phyloP scores from a whole-genome alignment of 2,797 vertebrate species.

The Alouatta caraya region DNA sequence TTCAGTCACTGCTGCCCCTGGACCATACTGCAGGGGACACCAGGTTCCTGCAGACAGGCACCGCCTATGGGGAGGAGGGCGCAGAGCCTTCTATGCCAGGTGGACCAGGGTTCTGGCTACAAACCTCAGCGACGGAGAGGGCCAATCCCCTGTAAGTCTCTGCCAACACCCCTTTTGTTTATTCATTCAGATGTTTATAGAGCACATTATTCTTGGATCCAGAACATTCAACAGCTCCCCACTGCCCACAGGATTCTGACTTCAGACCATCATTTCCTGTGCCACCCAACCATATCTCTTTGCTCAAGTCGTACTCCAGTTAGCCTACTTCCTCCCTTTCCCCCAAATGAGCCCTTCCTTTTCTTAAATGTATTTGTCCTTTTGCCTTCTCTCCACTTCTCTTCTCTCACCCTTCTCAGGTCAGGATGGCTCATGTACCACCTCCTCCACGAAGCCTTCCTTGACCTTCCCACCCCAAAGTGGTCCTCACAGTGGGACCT shows the following conservation, averaged over 20 bases:
- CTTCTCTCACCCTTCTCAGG: background rate
- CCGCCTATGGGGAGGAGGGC: rapidly evolving
- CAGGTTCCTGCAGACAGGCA: background rate
- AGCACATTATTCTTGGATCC: background rate
- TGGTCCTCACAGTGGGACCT: too few relatives aligned
- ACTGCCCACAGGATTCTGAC: background rate
- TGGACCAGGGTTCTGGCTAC: background rate
- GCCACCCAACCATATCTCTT: background rate
- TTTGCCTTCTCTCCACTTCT: background rate
- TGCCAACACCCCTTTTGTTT: background rate
- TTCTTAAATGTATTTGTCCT: background rate
- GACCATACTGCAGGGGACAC: background rate
- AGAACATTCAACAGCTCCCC: background rate
- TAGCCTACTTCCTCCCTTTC: background rate
- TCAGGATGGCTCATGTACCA: background rate
- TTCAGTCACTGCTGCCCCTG: background rate
- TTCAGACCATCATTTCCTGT: conserved; percentile 27
- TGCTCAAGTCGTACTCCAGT: background rate
- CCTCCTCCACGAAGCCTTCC: conserved; percentile 23
- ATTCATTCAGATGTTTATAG: background rate
- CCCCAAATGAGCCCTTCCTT: background rate
- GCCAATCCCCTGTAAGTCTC: background rate
- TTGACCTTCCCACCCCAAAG: background rate
- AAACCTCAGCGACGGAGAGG: rapidly evolving
- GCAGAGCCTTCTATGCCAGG: background rate